phyloP scores from a whole-genome alignment of 2,888 invertebrate species.

The Drosophila meridiana region DNA sequence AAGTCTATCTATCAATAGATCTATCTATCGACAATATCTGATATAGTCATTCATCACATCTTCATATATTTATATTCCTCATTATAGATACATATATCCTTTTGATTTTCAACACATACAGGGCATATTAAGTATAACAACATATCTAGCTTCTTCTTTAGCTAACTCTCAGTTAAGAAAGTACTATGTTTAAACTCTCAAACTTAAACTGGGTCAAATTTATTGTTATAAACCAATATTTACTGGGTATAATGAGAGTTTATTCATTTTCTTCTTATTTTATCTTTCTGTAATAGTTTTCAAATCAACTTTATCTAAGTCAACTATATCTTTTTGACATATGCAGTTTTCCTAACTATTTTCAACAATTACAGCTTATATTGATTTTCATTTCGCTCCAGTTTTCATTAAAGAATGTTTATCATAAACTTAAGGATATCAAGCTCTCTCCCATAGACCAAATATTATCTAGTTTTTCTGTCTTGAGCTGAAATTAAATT shows the following conservation, averaged over 20 bases:
- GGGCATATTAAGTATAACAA: neutral
- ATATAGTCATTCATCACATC: no score
- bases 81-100: no score
- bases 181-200: neutral
- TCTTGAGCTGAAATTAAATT: neutral
- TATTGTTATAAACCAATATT: neutral
- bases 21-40: no score
- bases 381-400: neutral
- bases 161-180: neutral
- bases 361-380: neutral
- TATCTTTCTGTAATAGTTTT: neutral
- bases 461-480: neutral
- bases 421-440: neutral
- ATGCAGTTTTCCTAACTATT: no score
- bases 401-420: no score
- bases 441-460: neutral
- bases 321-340: neutral
- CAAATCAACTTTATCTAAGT: neutral
- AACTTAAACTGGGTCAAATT: no score
- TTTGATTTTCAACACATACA: no score
- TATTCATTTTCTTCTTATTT: no score
- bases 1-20: no score
- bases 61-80: no score
- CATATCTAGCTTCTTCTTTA: neutral
- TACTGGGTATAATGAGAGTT: neutral